A percentile compares a stretch with the other conserved stretches of the same genome.
Evolutionary conservation across 2,797 vertebrate species (phyloP).

Genomic region (Setipinna tenuifilis): DNA sequence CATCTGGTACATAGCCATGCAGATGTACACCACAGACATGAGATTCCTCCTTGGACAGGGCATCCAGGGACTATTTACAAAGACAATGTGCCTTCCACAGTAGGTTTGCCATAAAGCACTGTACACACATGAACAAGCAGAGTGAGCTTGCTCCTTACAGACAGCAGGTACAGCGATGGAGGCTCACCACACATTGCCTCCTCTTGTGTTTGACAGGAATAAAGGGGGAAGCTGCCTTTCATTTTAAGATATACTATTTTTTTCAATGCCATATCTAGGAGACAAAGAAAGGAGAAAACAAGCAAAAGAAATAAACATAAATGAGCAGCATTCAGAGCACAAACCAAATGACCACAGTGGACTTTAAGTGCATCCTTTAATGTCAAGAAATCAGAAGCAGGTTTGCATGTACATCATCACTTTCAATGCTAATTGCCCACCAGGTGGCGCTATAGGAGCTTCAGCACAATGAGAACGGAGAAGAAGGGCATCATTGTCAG

Average conservation of each 20-base stretch:
- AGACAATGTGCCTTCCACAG: conserved; percentile 73
- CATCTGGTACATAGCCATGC: conserved; percentile 74
- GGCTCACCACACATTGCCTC: neutral
- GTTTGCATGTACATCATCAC: conserved; percentile 17
- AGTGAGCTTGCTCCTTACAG: neutral
- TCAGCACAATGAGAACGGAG: conserved; percentile 15
- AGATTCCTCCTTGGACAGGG: conserved; percentile 59
- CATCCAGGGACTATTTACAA: conserved; percentile 69
- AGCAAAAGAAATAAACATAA: neutral
- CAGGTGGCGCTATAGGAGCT: conserved; percentile 14
- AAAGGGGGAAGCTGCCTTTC: neutral
- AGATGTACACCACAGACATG: conserved; percentile 68
- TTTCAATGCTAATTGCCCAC: conserved; percentile 2
- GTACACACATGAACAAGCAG: conserved; percentile 69
- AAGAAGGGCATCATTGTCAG: neutral
- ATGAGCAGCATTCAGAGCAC: conserved; percentile 39
- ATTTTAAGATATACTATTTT: neutral
- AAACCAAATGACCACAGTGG: conserved; percentile 40
- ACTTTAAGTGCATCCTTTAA: conserved; percentile 33
- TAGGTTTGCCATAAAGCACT: conserved; percentile 57
- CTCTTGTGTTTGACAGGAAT: neutral
- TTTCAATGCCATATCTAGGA: neutral
- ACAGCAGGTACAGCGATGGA: neutral
- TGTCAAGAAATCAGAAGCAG: conserved; percentile 28
- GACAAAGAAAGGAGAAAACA: neutral